Evolutionary conservation across 2,888 invertebrate genomes (phyloP), one percentile per base, ranked within the genome.

Genomic region (Ophioninae sp.): DNA sequence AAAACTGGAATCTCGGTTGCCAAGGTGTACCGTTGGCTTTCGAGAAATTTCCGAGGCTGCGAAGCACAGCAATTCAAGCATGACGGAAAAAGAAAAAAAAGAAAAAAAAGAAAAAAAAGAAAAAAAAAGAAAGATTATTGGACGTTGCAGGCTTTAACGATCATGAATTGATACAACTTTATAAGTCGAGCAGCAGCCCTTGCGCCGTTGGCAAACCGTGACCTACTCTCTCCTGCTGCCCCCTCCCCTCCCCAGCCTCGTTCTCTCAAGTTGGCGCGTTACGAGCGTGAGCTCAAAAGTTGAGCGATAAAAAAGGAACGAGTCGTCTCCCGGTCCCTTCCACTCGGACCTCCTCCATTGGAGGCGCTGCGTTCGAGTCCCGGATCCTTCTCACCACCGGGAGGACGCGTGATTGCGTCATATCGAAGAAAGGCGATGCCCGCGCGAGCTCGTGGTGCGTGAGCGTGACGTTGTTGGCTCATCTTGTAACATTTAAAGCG

Each of bases 401-500:
- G 61, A 73, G 79, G 75, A 82, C 72, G 75, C 67, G 17, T 44
- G 65, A 81, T 84, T 84, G 67, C 84, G 63, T 84, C 81, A 84
- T 72, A 67, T 67, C 23, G 72, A 80, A 81, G 78, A 72, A 73
- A 77, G 72, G 59, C 65, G 72, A 79, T 73, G 79, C 72, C 79
- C 79, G 68, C 79, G 68, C 65, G 56, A 72, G 71, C 76, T 44
- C 71, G 78, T 67, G 79, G 61, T 78, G 83, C 83, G 81, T 81
- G 79, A 79, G 71, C 78, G 81, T 75, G 61, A 44, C 73, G 69
- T 63, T 79, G 71, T 37, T 75, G 78, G 81, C 71, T 81, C 79
- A 75, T 84, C 81, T 67, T 74, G 61, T 84, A 84, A 84, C 81
- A 84, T 84, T 84, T 84, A 75, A 78, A 78, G 67, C 61, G 79